A percentile compares a stretch with the other conserved stretches of the same genome.
Evolutionary conservation across 2,113 vertebrate species (phyloP).

Genomic region (Opisthocomus hoazin): DNA sequence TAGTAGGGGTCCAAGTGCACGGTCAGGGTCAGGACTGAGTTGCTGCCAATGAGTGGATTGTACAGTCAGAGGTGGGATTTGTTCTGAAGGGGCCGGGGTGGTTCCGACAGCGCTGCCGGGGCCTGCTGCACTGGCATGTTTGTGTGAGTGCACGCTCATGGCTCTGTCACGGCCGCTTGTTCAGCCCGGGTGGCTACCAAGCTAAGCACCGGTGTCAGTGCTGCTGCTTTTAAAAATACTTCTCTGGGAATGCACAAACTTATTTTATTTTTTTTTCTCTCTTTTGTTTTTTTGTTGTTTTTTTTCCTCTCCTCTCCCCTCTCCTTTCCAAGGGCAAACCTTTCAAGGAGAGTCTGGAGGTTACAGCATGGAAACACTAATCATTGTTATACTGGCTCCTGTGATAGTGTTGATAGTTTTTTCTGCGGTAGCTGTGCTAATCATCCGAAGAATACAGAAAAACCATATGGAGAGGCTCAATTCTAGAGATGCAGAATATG

Average conservation of each 20-base stretch:
- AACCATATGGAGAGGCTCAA: constrained; percentile 91
- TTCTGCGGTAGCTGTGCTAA: constrained; percentile 79
- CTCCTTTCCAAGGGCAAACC: constrained; percentile 66
- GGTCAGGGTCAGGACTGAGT: neutral
- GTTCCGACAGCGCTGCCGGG: neutral
- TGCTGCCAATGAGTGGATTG: rapidly evolving
- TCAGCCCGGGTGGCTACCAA: neutral
- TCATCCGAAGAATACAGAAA: constrained; percentile 86
- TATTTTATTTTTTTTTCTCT: neutral
- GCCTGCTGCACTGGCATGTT: rapidly evolving
- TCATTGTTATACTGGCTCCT: constrained; percentile 81
- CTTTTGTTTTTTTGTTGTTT: neutral
- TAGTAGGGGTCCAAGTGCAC: rapidly evolving
- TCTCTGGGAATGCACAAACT: neutral
- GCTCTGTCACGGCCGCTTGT: neutral
- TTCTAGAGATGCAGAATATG: constrained; percentile 90
- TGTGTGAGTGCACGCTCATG: rapidly evolving
- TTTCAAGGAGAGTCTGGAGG: constrained; percentile 69
- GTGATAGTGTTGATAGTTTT: constrained; percentile 84
- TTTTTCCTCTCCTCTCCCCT: neutral
- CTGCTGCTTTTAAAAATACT: neutral
- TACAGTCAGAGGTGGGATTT: rapidly evolving
- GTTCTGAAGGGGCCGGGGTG: too few species aligned
- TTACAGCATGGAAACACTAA: constrained; percentile 85
- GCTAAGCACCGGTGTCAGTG: neutral